phyloP scores from a whole-genome alignment of 23 tunicate species.

The Styela plicata region DNA sequence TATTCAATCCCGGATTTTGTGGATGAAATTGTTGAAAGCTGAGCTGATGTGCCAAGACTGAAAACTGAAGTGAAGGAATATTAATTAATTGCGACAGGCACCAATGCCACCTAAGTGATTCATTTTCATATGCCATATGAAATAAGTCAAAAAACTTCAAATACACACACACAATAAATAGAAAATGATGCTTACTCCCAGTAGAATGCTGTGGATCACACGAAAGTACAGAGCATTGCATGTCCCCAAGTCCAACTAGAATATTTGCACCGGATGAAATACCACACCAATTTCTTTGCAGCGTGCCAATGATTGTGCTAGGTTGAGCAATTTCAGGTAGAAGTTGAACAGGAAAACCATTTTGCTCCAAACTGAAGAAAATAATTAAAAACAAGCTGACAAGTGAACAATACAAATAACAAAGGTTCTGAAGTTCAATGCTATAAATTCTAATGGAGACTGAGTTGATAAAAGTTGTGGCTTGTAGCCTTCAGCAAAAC shows the following conservation, averaged over 20 bases:
- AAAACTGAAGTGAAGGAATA: conserved; percentile 57
- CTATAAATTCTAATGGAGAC: too few species aligned
- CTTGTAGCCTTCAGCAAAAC: too few species aligned
- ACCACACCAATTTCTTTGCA: conserved; percentile 39
- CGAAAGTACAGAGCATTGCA: conserved; percentile 90
- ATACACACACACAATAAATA: too few species aligned
- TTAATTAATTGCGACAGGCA: too few species aligned
- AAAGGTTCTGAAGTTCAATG: too few species aligned
- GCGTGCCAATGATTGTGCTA: conserved; percentile 42
- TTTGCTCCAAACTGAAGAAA: conserved; percentile 26
- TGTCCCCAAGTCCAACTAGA: conserved; percentile 72
- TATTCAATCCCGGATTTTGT: background rate
- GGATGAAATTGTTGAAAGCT: conserved; percentile 39
- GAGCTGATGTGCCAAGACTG: conserved; percentile 84
- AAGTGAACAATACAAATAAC: too few species aligned
- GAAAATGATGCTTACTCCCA: conserved; percentile 44
- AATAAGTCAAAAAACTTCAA: too few species aligned
- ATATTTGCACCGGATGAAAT: conserved; percentile 25
- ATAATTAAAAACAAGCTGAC: too few species aligned
- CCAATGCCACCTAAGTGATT: too few species aligned
- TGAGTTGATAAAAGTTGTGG: too few species aligned
- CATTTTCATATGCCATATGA: too few species aligned
- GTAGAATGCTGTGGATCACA: conserved; percentile 35
- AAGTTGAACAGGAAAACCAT: conserved; percentile 53
- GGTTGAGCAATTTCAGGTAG: conserved; percentile 60